phyloP scores from a whole-genome alignment of 1,140 invertebrate species.

The Drosophila sp. region DNA sequence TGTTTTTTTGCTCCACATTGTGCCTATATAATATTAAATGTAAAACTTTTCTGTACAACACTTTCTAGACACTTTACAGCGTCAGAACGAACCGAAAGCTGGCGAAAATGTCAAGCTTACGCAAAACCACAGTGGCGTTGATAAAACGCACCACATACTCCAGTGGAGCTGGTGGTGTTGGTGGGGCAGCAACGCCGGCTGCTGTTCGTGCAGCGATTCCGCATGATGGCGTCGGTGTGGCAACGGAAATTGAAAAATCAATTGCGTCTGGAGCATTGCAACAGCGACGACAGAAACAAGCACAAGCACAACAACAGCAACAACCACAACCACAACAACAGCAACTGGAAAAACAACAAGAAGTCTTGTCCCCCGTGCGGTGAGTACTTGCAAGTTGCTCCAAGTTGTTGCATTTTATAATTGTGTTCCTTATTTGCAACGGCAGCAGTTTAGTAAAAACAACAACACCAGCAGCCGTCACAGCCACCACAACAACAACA shows the following conservation, averaged over 20 bases:
- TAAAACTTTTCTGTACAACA: constrained; percentile 16
- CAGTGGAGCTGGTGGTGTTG: constrained; percentile 4
- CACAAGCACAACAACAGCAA: constrained; percentile 12
- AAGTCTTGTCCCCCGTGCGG: background rate
- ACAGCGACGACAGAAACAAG: constrained; percentile 30
- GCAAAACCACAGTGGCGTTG: constrained; percentile 68
- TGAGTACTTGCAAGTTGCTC: constrained; percentile 1
- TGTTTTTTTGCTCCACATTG: background rate
- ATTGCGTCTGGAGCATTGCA: constrained; percentile 64
- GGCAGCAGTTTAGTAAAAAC: constrained; percentile 17
- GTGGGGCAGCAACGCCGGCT: constrained; percentile 1
- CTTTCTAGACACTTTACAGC: constrained; percentile 4
- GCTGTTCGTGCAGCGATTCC: constrained; percentile 28
- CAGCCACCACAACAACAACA: constrained; percentile 43
- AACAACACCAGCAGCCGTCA: constrained; percentile 13
- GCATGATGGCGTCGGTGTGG: constrained; percentile 60
- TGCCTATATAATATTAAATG: constrained; percentile 15
- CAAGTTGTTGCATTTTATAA: background rate
- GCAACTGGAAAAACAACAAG: constrained; percentile 5
- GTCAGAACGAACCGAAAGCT: constrained; percentile 1
- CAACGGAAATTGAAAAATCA: constrained; percentile 80
- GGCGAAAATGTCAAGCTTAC: constrained; percentile 70
- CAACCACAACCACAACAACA: constrained; percentile 17
- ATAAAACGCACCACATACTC: constrained; percentile 75
- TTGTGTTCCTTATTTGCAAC: constrained; percentile 32